Conservation (phyloP, 1,140 invertebrate genomes). For the Danaus plexippus region DNA sequence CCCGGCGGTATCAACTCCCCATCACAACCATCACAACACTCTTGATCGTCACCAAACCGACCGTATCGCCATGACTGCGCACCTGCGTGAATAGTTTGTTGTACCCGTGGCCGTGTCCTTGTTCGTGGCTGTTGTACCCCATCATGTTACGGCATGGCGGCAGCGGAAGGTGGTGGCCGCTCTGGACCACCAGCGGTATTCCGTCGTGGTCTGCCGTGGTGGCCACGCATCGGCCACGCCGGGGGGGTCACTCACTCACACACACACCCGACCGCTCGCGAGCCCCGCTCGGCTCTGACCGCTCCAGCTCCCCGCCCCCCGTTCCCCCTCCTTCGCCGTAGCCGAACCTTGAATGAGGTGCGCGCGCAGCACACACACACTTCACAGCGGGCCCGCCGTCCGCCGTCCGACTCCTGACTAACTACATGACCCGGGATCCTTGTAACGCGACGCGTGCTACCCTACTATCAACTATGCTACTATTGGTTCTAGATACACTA, state of each 20-base stretch:
- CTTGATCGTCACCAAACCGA: slow-evolving; percentile 22
- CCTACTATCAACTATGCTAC: no score
- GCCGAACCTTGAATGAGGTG: slow-evolving; percentile 43
- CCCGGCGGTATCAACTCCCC: no score
- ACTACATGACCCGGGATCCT: no score
- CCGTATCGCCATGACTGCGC: slow-evolving; percentile 34
- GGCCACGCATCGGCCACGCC: slow-evolving; percentile 36
- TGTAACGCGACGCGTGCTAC: no score
- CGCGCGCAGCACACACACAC: slow-evolving; percentile 44
- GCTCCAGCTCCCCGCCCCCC: slow-evolving; percentile 4
- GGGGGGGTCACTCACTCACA: slow-evolving; percentile 25
- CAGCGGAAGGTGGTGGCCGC: slow-evolving; percentile 49
- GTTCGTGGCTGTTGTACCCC: slow-evolving; percentile 84
- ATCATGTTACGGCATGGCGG: slow-evolving; percentile 73
- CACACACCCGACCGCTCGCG: slow-evolving; percentile 25
- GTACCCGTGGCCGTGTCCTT: slow-evolving; percentile 88
- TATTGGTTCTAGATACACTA: no score
- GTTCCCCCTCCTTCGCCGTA: slow-evolving; percentile 8
- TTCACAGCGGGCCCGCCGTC: slow-evolving; percentile 19
- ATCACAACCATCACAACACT: slow-evolving; percentile 3
- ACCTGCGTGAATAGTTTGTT: slow-evolving; percentile 93
- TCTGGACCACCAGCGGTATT: slow-evolving; percentile 64
- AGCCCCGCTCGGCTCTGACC: slow-evolving; percentile 16
- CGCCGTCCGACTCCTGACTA: no score
- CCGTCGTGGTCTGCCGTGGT: slow-evolving; percentile 63